A percentile compares a stretch with the other conserved stretches of the same genome.
These are phyloP conservation scores for Enhydra lutris DNA, from an alignment of 2,113 vertebrate genomes.

Conservation along the genomic window DNA sequence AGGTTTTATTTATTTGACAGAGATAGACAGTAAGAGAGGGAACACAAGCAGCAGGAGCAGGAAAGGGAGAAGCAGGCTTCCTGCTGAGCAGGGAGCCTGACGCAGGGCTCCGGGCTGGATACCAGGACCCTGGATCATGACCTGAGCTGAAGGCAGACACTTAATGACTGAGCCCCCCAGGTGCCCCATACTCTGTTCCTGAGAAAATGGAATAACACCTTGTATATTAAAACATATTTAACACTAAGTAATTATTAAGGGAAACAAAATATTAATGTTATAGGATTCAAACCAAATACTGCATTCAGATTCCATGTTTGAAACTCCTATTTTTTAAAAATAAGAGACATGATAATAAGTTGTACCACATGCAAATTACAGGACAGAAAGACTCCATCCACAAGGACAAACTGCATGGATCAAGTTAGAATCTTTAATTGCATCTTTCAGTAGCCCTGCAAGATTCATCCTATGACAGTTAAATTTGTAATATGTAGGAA, in stretches of 20 bases:
- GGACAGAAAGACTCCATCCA: background rate
- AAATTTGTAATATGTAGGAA: background rate
- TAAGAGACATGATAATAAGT: background rate
- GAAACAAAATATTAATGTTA: background rate
- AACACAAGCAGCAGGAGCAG: too few relatives aligned
- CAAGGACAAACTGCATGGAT: background rate
- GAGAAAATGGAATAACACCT: background rate
- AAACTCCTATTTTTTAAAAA: background rate
- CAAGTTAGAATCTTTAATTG: conserved; percentile 11
- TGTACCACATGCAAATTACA: background rate
- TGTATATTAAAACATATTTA: background rate
- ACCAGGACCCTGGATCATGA: too few relatives aligned
- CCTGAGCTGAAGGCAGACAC: too few relatives aligned
- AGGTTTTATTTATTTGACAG: too few relatives aligned
- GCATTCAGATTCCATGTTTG: background rate
- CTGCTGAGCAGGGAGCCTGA: too few relatives aligned
- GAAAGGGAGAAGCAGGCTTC: too few relatives aligned
- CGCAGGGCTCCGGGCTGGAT: too few relatives aligned
- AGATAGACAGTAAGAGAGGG: too few relatives aligned
- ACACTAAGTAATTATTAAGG: conserved; percentile 11
- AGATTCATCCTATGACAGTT: background rate
- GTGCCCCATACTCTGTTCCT: background rate
- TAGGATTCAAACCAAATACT: background rate
- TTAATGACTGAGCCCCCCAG: too few relatives aligned
- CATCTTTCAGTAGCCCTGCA: background rate